These are phyloP conservation scores for Epinotia nisella DNA, from an alignment of 2,888 invertebrate species.

Conservation along the genomic window DNA sequence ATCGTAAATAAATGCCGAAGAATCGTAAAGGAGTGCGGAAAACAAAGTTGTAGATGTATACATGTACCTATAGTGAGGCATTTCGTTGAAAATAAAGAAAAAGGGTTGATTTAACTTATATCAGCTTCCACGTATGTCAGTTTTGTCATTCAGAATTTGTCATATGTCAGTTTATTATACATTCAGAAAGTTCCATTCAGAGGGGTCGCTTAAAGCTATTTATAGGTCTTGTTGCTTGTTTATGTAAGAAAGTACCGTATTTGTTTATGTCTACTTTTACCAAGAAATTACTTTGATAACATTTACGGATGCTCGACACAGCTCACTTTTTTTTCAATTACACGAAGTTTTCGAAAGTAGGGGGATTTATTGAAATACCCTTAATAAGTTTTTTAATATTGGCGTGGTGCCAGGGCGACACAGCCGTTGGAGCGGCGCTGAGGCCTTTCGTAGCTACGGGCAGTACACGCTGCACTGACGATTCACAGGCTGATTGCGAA, in stretches of 20 bases:
- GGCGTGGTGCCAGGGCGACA: constrained; percentile 49
- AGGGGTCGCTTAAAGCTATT: too few species aligned
- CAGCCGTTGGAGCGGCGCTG: constrained; percentile 46
- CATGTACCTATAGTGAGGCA: not conserved
- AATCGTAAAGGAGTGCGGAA: not conserved
- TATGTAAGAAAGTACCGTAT: too few species aligned
- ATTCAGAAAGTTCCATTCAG: too few species aligned
- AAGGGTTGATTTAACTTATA: too few species aligned
- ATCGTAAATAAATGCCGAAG: not conserved
- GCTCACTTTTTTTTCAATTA: constrained; percentile 32
- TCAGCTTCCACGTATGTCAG: too few species aligned
- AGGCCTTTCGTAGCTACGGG: not conserved
- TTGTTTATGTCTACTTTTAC: too few species aligned
- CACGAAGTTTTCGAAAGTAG: constrained; percentile 42
- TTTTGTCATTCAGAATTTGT: too few species aligned
- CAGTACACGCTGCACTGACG: not conserved
- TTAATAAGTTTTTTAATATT: constrained; percentile 50
- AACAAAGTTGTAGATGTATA: not conserved
- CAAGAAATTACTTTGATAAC: too few species aligned
- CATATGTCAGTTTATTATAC: too few species aligned
- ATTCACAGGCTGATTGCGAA: not conserved
- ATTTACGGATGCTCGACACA: not conserved
- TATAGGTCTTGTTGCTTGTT: too few species aligned
- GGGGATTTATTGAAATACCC: constrained; percentile 54
- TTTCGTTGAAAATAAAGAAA: not conserved